Evolutionary conservation across 2,888 invertebrate species (phyloP).

Genomic region (Hypomecis punctinalis): DNA sequence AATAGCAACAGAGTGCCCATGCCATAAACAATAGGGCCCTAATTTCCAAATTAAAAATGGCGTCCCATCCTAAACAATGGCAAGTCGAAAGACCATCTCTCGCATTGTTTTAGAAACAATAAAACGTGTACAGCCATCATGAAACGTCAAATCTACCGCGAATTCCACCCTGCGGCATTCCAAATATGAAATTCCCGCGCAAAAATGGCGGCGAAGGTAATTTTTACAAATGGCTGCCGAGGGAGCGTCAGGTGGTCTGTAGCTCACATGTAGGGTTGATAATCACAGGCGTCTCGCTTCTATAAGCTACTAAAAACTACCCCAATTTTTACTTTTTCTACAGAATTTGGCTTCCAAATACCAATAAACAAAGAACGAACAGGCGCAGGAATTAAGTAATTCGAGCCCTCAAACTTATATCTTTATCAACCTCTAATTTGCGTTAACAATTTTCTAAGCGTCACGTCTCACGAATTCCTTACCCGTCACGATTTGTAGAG

Average conservation of each 20-base stretch:
- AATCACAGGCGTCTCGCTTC: constrained; percentile 23
- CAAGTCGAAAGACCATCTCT: constrained; percentile 69
- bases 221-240: constrained; percentile 84
- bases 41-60: constrained; percentile 78
- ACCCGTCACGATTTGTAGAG: not conserved
- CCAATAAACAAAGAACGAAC: constrained; percentile 35
- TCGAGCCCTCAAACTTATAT: constrained; percentile 58
- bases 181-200: constrained; percentile 82
- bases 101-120: constrained; percentile 81
- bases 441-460: constrained; percentile 75
- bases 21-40: constrained; percentile 61
- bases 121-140: constrained; percentile 73
- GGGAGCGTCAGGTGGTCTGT: constrained; percentile 65
- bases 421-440: constrained; percentile 74
- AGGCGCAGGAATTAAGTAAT: constrained; percentile 57
- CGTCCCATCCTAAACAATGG: constrained; percentile 69
- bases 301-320: constrained; percentile 22
- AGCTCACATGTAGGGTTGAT: constrained; percentile 47
- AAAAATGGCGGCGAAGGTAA: constrained; percentile 83
- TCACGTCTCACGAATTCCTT: constrained; percentile 69
- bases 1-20: constrained; percentile 31
- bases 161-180: constrained; percentile 78
- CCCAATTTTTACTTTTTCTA: constrained; percentile 16
- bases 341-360: not conserved
- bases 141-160: constrained; percentile 73